Evolutionary conservation across 2,888 invertebrate genomes (phyloP).

Genomic region (Didymodactylos carnosus): DNA sequence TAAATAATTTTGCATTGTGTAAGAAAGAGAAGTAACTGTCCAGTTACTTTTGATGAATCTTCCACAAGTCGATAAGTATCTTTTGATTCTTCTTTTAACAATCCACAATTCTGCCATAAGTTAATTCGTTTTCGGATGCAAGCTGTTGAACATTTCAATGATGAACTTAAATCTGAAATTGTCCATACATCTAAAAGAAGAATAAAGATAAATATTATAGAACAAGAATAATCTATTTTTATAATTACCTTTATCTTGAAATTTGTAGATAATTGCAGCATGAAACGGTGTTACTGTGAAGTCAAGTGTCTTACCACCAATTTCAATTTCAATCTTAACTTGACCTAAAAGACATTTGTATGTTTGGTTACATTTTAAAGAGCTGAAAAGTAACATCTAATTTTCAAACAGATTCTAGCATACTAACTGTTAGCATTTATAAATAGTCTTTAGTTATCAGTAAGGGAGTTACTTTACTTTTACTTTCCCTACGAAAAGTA

Average conservation of each 20-base stretch:
- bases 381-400: not conserved
- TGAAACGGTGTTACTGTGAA: constrained; percentile 74
- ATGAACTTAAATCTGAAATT: constrained; percentile 60
- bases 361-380: not conserved
- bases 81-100: constrained; percentile 47
- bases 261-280: constrained; percentile 77
- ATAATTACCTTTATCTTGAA: constrained; percentile 55
- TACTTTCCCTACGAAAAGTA: too few species aligned
- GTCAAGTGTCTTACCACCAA: constrained; percentile 56
- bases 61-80: not conserved
- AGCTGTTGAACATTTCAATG: constrained; percentile 67
- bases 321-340: constrained; percentile 69
- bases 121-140: constrained; percentile 63
- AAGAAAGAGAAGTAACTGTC: too few species aligned
- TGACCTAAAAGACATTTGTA: constrained; percentile 39
- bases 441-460: too few species aligned
- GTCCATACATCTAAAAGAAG: constrained; percentile 54
- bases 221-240: constrained; percentile 5
- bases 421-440: too few species aligned
- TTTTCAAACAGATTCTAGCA: too few species aligned
- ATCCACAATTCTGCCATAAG: constrained; percentile 80
- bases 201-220: not conserved
- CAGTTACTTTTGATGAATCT: not conserved
- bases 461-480: too few species aligned
- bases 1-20: too few species aligned